A percentile compares a stretch with the other conserved stretches of the same genome.
Conservation (phyloP, 2,888 invertebrate species). For the Trileptium ribeirensis region DNA sequence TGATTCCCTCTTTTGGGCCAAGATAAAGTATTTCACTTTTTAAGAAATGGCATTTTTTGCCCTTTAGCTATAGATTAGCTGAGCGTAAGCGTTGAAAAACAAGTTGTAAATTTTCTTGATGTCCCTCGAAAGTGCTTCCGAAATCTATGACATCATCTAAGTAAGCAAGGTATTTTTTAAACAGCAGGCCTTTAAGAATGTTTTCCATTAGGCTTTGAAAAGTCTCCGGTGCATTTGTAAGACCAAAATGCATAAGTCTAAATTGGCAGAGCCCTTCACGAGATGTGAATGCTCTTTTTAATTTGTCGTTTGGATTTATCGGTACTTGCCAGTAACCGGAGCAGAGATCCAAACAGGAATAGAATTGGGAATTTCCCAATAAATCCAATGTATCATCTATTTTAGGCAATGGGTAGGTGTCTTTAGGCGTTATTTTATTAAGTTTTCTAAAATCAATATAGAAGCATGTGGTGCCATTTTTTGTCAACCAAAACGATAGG, state of each 20-base stretch:
- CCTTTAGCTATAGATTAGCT: not conserved
- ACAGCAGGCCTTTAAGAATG: not conserved
- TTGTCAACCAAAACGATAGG: not conserved
- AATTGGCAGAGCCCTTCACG: conserved; percentile 31
- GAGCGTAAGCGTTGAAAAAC: not conserved
- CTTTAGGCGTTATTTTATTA: conserved; percentile 6
- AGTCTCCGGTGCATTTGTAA: conserved; percentile 31
- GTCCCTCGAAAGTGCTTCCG: not conserved
- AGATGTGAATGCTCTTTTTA: conserved; percentile 31
- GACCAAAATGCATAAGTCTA: conserved; percentile 33
- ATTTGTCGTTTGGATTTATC: conserved; percentile 26
- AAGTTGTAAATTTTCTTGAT: not conserved
- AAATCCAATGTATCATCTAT: conserved; percentile 1
- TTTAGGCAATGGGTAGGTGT: conserved; percentile 15
- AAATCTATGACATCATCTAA: conserved; percentile 13
- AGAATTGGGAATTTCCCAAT: not conserved
- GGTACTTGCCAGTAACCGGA: conserved; percentile 28
- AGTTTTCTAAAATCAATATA: not conserved
- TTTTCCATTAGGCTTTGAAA: conserved; percentile 31
- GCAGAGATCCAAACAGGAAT: conserved; percentile 15
- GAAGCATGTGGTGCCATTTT: not conserved
- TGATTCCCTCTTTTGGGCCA: not conserved
- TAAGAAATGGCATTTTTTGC: too few species aligned
- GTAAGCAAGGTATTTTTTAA: conserved; percentile 14
- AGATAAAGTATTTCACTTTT: too few species aligned